Base-by-base conservation (phyloP, 2,113 vertebrate genomes). In the Corvus moneduloides region DNA sequence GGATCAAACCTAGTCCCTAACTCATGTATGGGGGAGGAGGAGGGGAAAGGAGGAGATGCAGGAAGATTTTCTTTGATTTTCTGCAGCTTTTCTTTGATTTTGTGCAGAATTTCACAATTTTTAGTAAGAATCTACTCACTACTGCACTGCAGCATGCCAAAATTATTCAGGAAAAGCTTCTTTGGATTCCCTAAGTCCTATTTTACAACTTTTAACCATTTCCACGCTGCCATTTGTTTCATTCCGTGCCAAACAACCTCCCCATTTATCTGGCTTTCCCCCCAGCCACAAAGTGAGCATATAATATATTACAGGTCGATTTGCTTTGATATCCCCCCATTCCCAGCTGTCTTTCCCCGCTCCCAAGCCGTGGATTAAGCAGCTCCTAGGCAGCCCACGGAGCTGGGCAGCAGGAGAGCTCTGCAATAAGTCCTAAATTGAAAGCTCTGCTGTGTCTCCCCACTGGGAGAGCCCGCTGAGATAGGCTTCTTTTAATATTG, bases 401-500 rank as follows among this genome's bases (percentile, higher is more conserved):
- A 88, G 92, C 89, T 21, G 86, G 86, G 66, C 90, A 91, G 89
- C 91, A 79, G 93, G 93, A 79, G 21, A 72, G 13, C 69, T 79
- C 54, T 13, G 69, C 93, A 96, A 93, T 96, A 96, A 97, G 83
- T 32, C 90, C 96, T 87, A 88, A 90, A 95, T 87, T 94, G 91
- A 95, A 94, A 95, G 94, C 78, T 89, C 71, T 76, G 89, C 94
- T 67, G 82, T 1, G 19, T 87, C 74, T 75, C 90, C 92, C 96
- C 71, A 64, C 91, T 49, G 96, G 37, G 96, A 83, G 35, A 55
- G 44, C 93, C 85, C 89, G 91, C 95, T 96, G 91, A 83, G 93
- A 76, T 17, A 89, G 93, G 84, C 93, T 96, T 95, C 90, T 97
- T 96, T 97, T 97, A 96, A 97, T 96, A 91, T 97, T 39, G 96